Evolutionary conservation across 2,113 vertebrate species (phyloP).

Genomic region (Cyphomyrus discorhynchus): DNA sequence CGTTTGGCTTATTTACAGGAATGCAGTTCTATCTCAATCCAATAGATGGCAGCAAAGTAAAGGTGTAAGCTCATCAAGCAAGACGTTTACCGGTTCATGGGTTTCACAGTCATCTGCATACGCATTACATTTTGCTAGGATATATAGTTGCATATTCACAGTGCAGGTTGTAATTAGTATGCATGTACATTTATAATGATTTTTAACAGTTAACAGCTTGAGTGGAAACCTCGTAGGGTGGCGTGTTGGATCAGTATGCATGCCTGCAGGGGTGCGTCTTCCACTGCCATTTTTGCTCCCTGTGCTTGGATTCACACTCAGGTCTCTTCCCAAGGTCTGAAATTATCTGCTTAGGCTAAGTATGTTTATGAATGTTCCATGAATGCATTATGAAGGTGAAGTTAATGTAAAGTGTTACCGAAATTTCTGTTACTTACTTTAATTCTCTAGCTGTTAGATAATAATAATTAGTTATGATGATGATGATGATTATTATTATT

Average conservation of each 20-base stretch:
- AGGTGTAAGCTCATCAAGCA: background rate
- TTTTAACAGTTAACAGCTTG: background rate
- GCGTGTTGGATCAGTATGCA: background rate
- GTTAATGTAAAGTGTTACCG: background rate
- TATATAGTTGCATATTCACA: background rate
- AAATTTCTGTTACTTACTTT: background rate
- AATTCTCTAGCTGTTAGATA: background rate
- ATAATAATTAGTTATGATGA: background rate
- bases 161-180: background rate
- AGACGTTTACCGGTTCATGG: background rate
- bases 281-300: background rate
- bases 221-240: background rate
- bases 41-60: constrained; percentile 12
- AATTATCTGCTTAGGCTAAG: background rate
- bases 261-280: background rate
- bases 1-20: background rate
- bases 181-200: background rate
- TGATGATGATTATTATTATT: too few relatives aligned
- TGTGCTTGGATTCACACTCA: background rate
- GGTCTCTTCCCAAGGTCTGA: background rate
- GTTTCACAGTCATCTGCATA: background rate
- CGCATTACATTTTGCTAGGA: background rate
- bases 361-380: background rate
- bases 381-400: background rate
- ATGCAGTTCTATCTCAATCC: background rate